Evolutionary conservation across 2,797 vertebrate species (phyloP).

Genomic region (Hypotaenidia okinawae): DNA sequence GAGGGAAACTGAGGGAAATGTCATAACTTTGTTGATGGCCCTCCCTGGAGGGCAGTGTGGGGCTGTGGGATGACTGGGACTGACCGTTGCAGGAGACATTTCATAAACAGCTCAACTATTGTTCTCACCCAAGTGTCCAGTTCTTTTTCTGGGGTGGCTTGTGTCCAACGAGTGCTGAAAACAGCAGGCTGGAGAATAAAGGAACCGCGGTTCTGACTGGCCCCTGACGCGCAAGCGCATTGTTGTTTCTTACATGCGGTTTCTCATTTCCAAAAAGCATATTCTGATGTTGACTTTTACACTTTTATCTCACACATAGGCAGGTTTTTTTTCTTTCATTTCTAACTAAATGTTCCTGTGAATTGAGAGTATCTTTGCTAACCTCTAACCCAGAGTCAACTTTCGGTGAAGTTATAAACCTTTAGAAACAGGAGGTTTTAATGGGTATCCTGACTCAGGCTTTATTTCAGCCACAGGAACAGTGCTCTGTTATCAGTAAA

Average conservation of each 20-base stretch:
- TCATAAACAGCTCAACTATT: conserved; percentile 26
- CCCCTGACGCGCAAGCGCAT: not conserved
- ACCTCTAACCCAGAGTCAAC: conserved; percentile 16
- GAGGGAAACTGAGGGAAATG: conserved; percentile 16
- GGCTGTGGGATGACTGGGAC: not conserved
- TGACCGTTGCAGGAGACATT: not conserved
- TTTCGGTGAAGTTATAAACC: conserved; percentile 7
- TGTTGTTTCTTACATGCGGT: not conserved
- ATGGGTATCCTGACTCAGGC: conserved; percentile 52
- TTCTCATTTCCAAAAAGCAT: not conserved
- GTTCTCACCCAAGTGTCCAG: conserved; percentile 23
- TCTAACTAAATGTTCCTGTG: not conserved
- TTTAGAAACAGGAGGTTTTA: conserved; percentile 19
- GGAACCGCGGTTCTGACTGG: not conserved
- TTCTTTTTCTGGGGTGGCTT: conserved; percentile 27
- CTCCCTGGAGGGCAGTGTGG: conserved; percentile 63
- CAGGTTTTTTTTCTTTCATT: not conserved
- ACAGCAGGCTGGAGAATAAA: conserved; percentile 1
- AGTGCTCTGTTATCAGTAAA: conserved; percentile 10
- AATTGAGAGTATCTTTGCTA: not conserved
- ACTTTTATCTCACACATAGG: not conserved
- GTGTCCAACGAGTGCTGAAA: conserved; percentile 25
- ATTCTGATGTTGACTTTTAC: not conserved
- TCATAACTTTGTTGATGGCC: not conserved
- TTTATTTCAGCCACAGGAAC: not conserved